Percentiles rank a stretch among this genome's conserved stretches.
phyloP scores from a whole-genome alignment of 2,888 invertebrate species.

The Philhelius pedissequus region DNA sequence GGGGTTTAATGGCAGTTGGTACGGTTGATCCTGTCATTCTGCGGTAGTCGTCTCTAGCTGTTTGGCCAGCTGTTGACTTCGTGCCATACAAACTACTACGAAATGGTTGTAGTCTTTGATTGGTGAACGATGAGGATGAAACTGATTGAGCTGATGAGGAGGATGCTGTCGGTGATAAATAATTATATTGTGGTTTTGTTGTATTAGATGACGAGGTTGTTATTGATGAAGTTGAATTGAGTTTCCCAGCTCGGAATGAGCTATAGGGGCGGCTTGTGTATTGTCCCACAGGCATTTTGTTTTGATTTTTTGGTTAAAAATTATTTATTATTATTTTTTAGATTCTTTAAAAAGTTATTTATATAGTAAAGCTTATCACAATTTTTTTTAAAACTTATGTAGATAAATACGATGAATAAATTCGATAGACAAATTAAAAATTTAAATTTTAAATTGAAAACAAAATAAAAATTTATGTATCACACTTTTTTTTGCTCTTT shows the following conservation, averaged over 20 bases:
- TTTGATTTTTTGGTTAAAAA: conserved; percentile 16
- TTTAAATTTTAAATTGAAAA: conserved; percentile 28
- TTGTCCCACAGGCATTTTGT: conserved; percentile 78
- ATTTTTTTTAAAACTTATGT: conserved; percentile 32
- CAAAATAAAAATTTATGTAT: conserved; percentile 25
- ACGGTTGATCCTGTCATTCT: conserved; percentile 5
- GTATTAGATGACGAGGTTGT: conserved; percentile 54
- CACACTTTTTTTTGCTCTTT: conserved; percentile 37
- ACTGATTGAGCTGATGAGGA: conserved; percentile 65
- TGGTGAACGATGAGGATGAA: conserved; percentile 66
- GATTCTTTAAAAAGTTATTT: background rate
- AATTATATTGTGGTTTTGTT: conserved; percentile 50
- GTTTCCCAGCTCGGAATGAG: conserved; percentile 76
- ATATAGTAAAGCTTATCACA: conserved; percentile 51
- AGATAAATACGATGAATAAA: conserved; percentile 50
- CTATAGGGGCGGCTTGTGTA: conserved; percentile 77
- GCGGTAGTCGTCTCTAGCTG: conserved; percentile 43
- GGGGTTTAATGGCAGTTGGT: conserved; percentile 73
- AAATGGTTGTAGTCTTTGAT: conserved; percentile 75
- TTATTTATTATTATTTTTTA: background rate
- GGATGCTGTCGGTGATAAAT: conserved; percentile 61
- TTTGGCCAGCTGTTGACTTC: conserved; percentile 57
- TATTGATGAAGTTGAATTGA: conserved; percentile 16
- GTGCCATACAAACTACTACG: conserved; percentile 77
- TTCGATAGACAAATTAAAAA: conserved; percentile 64